Evolutionary conservation across 2,113 vertebrate genomes (phyloP), one percentile per base, ranked within the genome.

Genomic region (Notechis scutatus): DNA sequence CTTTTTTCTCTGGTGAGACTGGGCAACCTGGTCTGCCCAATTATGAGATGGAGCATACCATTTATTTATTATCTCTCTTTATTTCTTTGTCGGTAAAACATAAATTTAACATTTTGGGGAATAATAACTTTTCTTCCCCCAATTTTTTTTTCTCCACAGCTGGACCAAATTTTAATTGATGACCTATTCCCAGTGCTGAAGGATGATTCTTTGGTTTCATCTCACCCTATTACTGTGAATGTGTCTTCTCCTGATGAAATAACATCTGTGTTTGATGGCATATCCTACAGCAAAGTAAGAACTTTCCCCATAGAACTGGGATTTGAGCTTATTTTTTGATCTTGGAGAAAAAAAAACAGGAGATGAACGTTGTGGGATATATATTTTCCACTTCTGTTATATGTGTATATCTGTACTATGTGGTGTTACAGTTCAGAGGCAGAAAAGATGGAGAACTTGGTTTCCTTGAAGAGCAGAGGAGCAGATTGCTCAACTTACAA

Each of bases 181-280:
- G 99, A 99, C 24, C 98, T 99, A 0, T 97, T 99, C 92, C 98
- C 99, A 39, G 98, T 99, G 64, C 98, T 99, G 97, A 97, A 97
- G 89, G 98, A 99, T 1, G 99, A 99, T 42, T 99, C 98, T 50
- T 97, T 99, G 88, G 95, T 98, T 14, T 98, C 99, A 59, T 99
- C 99, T 50, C 99, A 99, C 90, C 98, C 99, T 0, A 97, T 99
- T 92, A 98, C 99, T n/a, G 98, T 98, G 1, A 9, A 96, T 0
- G 99, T 99, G 86, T 97, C 98, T 3, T 98, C 98, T 3, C 98
- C 98, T 6, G 98, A 98, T 90, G 98, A 99, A 98, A 99, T 99
- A 92, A 99, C 99, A 0, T 99, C 99, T n/a, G 99, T 99, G 87
- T 99, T 99, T 97, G 99, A 99, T 69, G 97, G 97, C 69, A 99